Evolutionary conservation across 2,888 invertebrate species (phyloP), one percentile per base, ranked within the genome.

Genomic region (Callyntrura sp.): DNA sequence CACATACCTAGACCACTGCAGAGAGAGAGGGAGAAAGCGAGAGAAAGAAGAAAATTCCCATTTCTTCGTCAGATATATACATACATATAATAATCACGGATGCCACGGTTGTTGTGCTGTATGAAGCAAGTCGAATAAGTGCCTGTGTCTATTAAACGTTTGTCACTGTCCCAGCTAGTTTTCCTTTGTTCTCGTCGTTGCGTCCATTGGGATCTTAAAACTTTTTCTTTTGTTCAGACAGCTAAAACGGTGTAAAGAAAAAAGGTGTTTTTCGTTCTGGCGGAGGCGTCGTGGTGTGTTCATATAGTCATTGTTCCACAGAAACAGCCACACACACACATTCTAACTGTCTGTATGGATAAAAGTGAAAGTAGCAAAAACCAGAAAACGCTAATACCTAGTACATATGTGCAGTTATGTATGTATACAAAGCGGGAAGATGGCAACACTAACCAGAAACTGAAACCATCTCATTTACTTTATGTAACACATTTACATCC

Each of bases 161-260:
- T 87, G 87, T 87, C 87, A 87, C 68, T 87, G 87, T 87, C 87
- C 57, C 55, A 55, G 70, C 87, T 81, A 70, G 70, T 87, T 87
- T 81, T 57, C 60, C 65, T 62, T 62, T 78, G 78, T 86, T 85
- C 73, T 70, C 60, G 12, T 76, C 60, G 17, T 79, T 17, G 57
- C 23, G 85, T 73, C 87, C 81, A 87, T 43, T 81, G 87, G 87
- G 81, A 86, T 86, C 60, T 78, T 57, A 79, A 86, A 81, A 81
- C 57, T 81, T 81, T 81, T 45, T 60, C 51, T 12, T 35, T 35
- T 43, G 35, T 81, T 81, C 60, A 20, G 20, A 28, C 60, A 57
- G 17, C 11, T n/a, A 43, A 81, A 60, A 81, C 35, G 12, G 8
- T 60, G 17, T 35, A 60, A 45, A 81, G 79, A 60, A 60, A 45